Evolutionary conservation across 2,888 invertebrate species (phyloP).

Genomic region (Therioaphis trifolii): DNA sequence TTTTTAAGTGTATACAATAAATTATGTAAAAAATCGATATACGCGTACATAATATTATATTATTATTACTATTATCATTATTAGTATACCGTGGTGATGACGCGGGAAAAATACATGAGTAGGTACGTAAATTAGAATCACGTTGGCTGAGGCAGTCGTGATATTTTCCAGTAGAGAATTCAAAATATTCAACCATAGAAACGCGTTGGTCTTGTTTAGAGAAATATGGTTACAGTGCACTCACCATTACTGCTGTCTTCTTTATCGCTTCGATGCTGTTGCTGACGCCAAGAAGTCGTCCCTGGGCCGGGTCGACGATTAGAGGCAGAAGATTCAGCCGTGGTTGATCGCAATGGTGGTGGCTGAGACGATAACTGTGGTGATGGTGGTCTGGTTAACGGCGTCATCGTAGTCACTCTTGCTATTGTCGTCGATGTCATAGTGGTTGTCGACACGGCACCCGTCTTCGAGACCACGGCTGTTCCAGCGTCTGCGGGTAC

Average conservation of each 20-base stretch:
- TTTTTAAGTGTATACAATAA: slow-evolving; percentile 44
- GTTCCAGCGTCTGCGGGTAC: slow-evolving; percentile 69
- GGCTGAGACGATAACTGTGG: neutral
- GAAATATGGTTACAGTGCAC: neutral
- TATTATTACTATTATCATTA: neutral
- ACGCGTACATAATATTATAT: neutral
- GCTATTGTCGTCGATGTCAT: neutral
- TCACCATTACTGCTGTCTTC: neutral
- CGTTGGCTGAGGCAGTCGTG: neutral
- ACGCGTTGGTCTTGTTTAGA: neutral
- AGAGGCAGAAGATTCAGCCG: neutral
- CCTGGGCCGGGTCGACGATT: slow-evolving; percentile 5
- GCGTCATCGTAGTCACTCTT: neutral
- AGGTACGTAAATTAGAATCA: slow-evolving; percentile 1
- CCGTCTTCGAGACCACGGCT: neutral
- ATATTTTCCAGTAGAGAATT: neutral
- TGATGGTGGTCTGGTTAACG: neutral
- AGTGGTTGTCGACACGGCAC: too few species aligned
- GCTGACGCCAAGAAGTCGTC: neutral
- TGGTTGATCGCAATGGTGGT: neutral
- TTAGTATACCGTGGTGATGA: neutral
- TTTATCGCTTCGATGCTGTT: neutral
- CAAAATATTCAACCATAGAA: neutral
- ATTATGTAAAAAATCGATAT: slow-evolving; percentile 57
- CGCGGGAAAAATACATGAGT: neutral